Base-by-base conservation (phyloP, 2,113 vertebrate species). In the Cepphus grylle region DNA sequence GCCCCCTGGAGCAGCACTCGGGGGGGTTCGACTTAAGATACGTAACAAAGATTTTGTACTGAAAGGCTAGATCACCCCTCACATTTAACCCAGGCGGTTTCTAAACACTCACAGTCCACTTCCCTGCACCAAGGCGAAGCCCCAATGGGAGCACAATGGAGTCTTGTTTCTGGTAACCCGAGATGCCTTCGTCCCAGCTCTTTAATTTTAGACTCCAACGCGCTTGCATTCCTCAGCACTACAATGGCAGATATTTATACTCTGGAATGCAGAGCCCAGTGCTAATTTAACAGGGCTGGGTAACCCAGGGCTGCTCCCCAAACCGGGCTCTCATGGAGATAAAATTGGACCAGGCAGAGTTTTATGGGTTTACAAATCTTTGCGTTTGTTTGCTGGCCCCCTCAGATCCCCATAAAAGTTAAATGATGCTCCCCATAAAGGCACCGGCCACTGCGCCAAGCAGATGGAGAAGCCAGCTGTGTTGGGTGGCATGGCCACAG, bases 191-290 rank as follows among this genome's bases (percentile, higher is more conserved):
- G 40, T 62, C 94, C 92, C 93, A 8, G 94, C 96, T 85, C 97
- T 97, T 98, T 97, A 97, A 98, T 98, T 98, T 97, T 97, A 96
- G 97, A 62, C 96, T 92, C 96, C 96, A 94, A 67, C 90, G 88
- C 88, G 52, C 96, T 95, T 47, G 80, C 97, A 98, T 98, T 98
- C 97, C 97, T 98, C 88, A 96, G 97, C 90, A 32, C 96, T 56
- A 97, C 97, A 98, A 97, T 96, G 97, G 96, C 95, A 95, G 97
- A 98, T 97, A 97, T 98, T 98, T 97, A 97, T 96, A 95, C 97
- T 42, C 79, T 96, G 97, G 97, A 98, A 98, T 98, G 96, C 93
- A 13, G 95, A 93, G 81, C 94, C 90, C 94, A 2, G 84, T 8
- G 65, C 94, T 96, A 71, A 84, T 96, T 96, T 86, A 91, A 45